Evolutionary conservation across 2,113 vertebrate genomes (phyloP), one percentile per base, ranked within the genome.

Genomic region (Brachypteracias leptosomus): DNA sequence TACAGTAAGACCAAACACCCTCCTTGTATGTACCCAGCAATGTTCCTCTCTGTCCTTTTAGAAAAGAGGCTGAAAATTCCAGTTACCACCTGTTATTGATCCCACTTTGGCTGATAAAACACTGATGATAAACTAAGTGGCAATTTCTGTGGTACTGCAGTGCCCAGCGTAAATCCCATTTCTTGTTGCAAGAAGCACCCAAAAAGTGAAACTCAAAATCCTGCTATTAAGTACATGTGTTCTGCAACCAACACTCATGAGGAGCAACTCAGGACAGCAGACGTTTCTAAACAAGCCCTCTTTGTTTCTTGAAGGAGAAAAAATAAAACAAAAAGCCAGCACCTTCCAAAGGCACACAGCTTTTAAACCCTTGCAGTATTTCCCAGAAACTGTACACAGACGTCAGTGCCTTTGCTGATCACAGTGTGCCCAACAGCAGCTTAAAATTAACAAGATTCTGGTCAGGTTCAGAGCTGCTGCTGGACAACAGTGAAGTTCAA

Each of bases 361-460:
- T 92, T 93, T 79, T 63, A 76, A 63, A 90, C 13, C 54, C 67
- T 73, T 46, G n/a, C 85, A 76, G 58, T 47, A 33, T 62, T 85
- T 83, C 75, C 65, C 61, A 88, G 79, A 67, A 86, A 80, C 33
- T 47, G 72, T 79, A 84, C 38, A 16, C 35, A 82, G 66, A 65
- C 2, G 0, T 68, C 86, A 59, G 51, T 77, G 25, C 55, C 61
- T 94, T 57, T 89, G 68, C 68, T 92, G 72, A 57, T 77, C 65
- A 38, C 46, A 90, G 73, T 38, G 51, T 81, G 62, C 44, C 49
- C 72, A 86, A 63, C 55, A 77, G 33, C 80, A 95, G 28, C 80
- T 94, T 84, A 65, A 87, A 96, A 81, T 75, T 49, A 63, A 93
- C 63, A 90, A 55, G 61, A 75, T 72, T 87, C 76, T 68, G 52